Evolutionary conservation across 2,797 vertebrate species (phyloP).

Genomic region (Gymnopithys bicolor): DNA sequence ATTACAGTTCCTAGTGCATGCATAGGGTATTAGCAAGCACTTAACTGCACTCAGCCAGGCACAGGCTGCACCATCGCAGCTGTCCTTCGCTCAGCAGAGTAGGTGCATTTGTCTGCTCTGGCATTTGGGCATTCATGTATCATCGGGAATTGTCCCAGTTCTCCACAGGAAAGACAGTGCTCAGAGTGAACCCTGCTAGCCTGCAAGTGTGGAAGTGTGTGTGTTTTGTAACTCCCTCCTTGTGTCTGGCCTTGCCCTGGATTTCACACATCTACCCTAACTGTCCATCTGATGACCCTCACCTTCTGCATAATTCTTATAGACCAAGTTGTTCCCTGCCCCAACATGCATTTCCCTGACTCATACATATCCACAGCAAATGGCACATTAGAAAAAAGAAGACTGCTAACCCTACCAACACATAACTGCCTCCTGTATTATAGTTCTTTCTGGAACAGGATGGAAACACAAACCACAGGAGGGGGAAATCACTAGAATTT

Average conservation of each 20-base stretch:
- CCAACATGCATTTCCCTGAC: neutral
- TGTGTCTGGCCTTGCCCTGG: neutral
- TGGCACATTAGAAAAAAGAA: neutral
- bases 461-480: neutral
- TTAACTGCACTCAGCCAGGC: neutral
- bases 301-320: neutral
- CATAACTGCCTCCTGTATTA: neutral
- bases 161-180: neutral
- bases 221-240: neutral
- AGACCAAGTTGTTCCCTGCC: neutral
- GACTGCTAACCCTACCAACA: neutral
- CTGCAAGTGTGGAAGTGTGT: neutral
- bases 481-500: neutral
- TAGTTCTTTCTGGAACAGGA: neutral
- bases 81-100: neutral
- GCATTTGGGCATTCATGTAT: neutral
- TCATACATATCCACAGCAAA: neutral
- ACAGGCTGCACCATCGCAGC: neutral
- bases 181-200: neutral
- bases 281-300: neutral
- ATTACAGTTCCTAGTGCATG: neutral
- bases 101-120: neutral
- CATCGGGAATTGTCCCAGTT: neutral
- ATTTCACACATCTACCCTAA: neutral
- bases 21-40: conserved; percentile 24